phyloP scores from a whole-genome alignment of 2,797 vertebrate species.

The Sciurus vulgaris region DNA sequence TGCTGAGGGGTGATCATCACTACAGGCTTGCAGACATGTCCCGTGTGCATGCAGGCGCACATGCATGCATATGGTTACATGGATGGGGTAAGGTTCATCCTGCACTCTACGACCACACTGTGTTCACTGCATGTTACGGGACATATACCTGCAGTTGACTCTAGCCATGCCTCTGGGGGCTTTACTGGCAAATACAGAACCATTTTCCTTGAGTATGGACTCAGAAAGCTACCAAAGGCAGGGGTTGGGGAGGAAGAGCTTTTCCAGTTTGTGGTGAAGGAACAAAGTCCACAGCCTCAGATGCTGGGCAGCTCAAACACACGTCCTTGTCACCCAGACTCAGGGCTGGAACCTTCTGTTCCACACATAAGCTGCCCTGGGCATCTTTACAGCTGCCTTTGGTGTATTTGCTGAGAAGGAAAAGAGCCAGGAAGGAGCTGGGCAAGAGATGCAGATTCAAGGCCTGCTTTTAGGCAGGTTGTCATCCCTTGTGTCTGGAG shows the following conservation, averaged over 20 bases:
- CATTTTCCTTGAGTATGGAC: background rate
- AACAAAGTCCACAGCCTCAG: background rate
- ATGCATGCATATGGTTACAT: fast-evolving
- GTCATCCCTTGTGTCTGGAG: background rate
- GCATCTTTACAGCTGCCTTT: background rate
- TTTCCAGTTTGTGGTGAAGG: background rate
- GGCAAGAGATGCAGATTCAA: background rate
- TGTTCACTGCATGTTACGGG: background rate
- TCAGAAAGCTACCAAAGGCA: background rate
- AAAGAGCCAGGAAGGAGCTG: background rate
- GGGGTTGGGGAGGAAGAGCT: background rate
- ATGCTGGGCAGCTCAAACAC: background rate
- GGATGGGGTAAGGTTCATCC: fast-evolving
- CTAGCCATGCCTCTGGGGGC: no score
- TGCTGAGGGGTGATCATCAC: background rate
- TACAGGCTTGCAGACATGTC: background rate
- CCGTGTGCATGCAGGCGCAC: fast-evolving
- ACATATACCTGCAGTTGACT: background rate
- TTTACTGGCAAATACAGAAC: background rate
- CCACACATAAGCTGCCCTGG: background rate
- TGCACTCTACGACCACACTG: background rate
- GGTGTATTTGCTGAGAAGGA: background rate
- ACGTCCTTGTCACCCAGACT: background rate
- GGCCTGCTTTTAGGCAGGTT: background rate
- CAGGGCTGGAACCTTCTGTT: no score